A percentile compares a stretch with the other conserved stretches of the same genome.
Evolutionary conservation across 2,113 vertebrate genomes (phyloP).

Genomic region (Carlito syrichta): DNA sequence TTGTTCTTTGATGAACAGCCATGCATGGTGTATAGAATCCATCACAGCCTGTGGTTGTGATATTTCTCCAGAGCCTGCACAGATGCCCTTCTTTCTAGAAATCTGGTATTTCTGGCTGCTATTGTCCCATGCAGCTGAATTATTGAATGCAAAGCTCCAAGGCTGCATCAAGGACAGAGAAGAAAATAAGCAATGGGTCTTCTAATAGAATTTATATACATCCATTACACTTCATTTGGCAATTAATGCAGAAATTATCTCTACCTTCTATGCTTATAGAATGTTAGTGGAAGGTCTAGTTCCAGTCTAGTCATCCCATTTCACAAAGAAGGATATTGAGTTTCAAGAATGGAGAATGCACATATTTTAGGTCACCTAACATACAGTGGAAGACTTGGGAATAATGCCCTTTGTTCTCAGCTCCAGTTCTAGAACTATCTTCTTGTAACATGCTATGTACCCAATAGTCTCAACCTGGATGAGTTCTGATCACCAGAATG

Average conservation of each 20-base stretch:
- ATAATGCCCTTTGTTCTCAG: background rate
- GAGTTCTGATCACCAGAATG: background rate
- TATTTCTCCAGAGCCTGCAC: background rate
- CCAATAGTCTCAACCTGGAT: background rate
- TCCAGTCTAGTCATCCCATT: background rate
- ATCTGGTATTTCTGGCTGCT: background rate
- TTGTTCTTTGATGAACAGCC: background rate
- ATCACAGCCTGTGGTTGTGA: background rate
- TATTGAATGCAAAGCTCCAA: background rate
- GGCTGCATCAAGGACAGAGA: background rate
- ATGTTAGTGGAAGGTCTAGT: background rate
- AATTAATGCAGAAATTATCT: background rate
- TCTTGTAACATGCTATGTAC: background rate
- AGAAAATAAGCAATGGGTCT: background rate
- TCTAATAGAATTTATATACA: background rate
- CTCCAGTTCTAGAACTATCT: background rate
- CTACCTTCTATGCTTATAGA: background rate
- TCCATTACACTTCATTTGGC: background rate
- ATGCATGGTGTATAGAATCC: background rate
- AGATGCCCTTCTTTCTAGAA: background rate
- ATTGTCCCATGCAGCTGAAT: background rate
- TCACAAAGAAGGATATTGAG: background rate
- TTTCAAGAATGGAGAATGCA: background rate
- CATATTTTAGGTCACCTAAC: background rate
- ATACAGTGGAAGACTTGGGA: background rate